Conservation (phyloP, 2,797 vertebrate species). For the Chiropotes sagulatus region DNA sequence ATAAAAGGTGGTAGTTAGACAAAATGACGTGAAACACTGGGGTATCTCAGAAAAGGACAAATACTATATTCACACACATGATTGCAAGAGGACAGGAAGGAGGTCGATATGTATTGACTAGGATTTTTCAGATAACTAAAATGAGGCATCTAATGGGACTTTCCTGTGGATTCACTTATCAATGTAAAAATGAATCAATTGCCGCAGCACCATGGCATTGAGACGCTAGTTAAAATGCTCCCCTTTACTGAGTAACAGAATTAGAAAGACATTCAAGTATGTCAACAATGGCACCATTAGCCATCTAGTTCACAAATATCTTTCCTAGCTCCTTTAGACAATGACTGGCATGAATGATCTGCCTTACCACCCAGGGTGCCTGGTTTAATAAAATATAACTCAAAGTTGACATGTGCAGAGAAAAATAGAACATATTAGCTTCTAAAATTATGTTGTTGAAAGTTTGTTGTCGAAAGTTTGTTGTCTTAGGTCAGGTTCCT, state of each 20-base stretch:
- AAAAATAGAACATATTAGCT: background rate
- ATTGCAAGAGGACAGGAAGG: background rate
- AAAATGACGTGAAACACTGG: background rate
- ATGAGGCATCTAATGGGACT: background rate
- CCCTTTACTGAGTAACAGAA: background rate
- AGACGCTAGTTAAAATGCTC: background rate
- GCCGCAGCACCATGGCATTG: background rate
- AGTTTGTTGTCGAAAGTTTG: background rate
- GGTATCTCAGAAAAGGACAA: background rate
- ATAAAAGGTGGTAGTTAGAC: background rate
- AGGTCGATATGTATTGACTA: constrained; percentile 45
- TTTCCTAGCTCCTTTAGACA: background rate
- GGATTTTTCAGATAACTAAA: constrained; percentile 45
- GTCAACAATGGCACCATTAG: background rate
- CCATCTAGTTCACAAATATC: background rate
- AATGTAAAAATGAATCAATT: constrained; percentile 36
- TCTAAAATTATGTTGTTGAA: constrained; percentile 17
- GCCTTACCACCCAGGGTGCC: background rate
- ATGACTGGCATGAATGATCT: background rate
- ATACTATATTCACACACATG: background rate
- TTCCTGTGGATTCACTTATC: background rate
- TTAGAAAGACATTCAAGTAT: background rate
- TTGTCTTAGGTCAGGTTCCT: background rate
- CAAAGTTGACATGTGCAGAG: background rate
- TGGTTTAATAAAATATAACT: background rate